These are phyloP conservation scores for Punctoribates punctum DNA, from an alignment of 2,888 invertebrate species.

Conservation along the genomic window DNA sequence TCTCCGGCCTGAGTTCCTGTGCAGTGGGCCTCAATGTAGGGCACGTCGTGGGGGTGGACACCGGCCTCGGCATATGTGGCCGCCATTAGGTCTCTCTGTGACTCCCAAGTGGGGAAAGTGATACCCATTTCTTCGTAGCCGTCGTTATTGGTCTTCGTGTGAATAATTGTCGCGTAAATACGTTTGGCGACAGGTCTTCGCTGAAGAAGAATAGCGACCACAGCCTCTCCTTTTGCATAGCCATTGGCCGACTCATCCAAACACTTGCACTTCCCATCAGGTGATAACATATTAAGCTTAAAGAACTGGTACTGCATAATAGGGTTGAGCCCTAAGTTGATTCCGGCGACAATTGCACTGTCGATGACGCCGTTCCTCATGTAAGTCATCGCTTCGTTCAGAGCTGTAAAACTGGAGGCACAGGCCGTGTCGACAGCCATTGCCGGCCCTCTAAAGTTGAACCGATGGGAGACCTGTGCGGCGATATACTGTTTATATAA, in stretches of 20 bases:
- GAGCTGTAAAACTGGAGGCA: slow-evolving; percentile 57
- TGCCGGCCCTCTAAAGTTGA: slow-evolving; percentile 54
- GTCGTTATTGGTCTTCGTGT: slow-evolving; percentile 86
- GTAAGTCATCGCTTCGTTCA: slow-evolving; percentile 51
- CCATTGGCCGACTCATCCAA: slow-evolving; percentile 62
- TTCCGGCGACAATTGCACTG: slow-evolving; percentile 59
- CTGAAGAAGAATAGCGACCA: slow-evolving; percentile 68
- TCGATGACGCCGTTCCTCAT: slow-evolving; percentile 63
- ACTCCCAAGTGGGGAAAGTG: slow-evolving; percentile 73
- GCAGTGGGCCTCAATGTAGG: slow-evolving; percentile 59
- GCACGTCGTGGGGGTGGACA: slow-evolving; percentile 56
- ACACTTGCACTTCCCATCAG: slow-evolving; percentile 56
- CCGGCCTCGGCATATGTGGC: slow-evolving; percentile 48
- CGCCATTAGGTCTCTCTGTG: slow-evolving; percentile 63
- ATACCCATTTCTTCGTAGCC: slow-evolving; percentile 87
- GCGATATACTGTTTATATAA: neutral
- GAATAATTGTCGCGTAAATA: slow-evolving; percentile 79
- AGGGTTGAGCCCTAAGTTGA: slow-evolving; percentile 57
- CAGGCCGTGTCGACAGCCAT: slow-evolving; percentile 59
- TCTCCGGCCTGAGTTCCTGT: slow-evolving; percentile 60
- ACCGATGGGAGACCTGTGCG: neutral
- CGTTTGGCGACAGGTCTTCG: slow-evolving; percentile 68
- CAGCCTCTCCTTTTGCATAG: slow-evolving; percentile 76
- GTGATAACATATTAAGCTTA: slow-evolving; percentile 57
- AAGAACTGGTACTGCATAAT: slow-evolving; percentile 57